These are phyloP conservation scores for Dryas iulia DNA, from an alignment of 1,140 invertebrate species.

Conservation along the genomic window DNA sequence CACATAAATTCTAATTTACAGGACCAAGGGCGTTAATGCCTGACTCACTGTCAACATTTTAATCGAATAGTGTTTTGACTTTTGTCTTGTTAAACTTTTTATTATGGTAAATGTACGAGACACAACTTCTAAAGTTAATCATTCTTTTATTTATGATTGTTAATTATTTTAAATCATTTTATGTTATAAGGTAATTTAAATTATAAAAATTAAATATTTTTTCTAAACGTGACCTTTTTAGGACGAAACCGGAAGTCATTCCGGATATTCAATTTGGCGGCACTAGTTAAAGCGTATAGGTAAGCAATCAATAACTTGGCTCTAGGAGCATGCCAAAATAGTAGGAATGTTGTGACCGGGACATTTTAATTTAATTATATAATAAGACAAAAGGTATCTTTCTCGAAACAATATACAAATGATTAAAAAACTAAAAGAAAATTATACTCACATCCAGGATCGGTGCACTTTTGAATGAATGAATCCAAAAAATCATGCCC, in stretches of 20 bases:
- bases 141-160: background rate
- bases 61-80: slow-evolving; percentile 13
- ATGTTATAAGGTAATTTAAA: background rate
- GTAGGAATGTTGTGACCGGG: slow-evolving; percentile 1
- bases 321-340: slow-evolving; percentile 14
- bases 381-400: background rate
- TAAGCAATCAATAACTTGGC: slow-evolving; percentile 33
- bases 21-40: slow-evolving; percentile 22
- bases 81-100: slow-evolving; percentile 11
- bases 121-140: background rate
- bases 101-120: background rate
- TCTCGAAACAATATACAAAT: background rate
- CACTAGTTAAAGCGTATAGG: slow-evolving; percentile 30
- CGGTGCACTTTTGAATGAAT: slow-evolving; percentile 88
- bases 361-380: background rate
- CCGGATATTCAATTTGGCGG: slow-evolving; percentile 32
- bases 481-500: slow-evolving; percentile 87
- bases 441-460: slow-evolving; percentile 88
- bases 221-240: slow-evolving; percentile 7
- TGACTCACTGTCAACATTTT: slow-evolving; percentile 40
- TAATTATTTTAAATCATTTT: background rate
- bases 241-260: slow-evolving; percentile 32
- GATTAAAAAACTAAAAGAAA: slow-evolving; percentile 1
- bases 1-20: background rate
- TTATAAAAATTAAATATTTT: background rate